Percentiles rank a stretch among this genome's conserved stretches.
Evolutionary conservation across 2,888 invertebrate genomes (phyloP).

Genomic region (Yponomeuta sedellus): DNA sequence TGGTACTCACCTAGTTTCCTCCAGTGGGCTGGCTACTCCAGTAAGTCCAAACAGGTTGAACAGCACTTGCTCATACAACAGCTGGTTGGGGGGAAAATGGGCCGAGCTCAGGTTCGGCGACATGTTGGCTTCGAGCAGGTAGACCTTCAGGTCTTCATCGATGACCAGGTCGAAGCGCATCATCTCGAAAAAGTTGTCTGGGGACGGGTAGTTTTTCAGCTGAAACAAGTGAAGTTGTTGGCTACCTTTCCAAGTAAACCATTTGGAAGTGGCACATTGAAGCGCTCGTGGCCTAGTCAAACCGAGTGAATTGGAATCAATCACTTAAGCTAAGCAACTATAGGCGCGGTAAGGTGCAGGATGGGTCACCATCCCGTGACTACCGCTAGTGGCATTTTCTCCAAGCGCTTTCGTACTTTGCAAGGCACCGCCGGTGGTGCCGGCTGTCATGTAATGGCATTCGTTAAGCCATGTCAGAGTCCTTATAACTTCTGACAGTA

Average conservation of each 20-base stretch:
- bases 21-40: conserved; percentile 70
- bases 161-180: conserved; percentile 96
- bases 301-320: too few species aligned
- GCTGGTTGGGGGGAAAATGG: conserved; percentile 91
- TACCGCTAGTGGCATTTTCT: too few species aligned
- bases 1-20: background rate
- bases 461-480: too few species aligned
- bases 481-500: too few species aligned
- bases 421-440: too few species aligned
- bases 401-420: too few species aligned
- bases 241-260: background rate
- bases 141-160: conserved; percentile 90
- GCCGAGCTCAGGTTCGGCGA: conserved; percentile 97
- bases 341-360: too few species aligned
- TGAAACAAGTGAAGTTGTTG: conserved; percentile 30
- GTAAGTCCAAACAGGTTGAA: conserved; percentile 88
- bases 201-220: conserved; percentile 66
- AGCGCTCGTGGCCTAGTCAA: too few species aligned
- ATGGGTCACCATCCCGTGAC: too few species aligned
- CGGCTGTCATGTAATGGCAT: too few species aligned
- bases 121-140: conserved; percentile 98
- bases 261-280: too few species aligned
- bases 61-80: conserved; percentile 94
- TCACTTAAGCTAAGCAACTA: too few species aligned
- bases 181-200: conserved; percentile 92